phyloP scores from a whole-genome alignment of 2,888 invertebrate genomes.

The Lottia gigantea region DNA sequence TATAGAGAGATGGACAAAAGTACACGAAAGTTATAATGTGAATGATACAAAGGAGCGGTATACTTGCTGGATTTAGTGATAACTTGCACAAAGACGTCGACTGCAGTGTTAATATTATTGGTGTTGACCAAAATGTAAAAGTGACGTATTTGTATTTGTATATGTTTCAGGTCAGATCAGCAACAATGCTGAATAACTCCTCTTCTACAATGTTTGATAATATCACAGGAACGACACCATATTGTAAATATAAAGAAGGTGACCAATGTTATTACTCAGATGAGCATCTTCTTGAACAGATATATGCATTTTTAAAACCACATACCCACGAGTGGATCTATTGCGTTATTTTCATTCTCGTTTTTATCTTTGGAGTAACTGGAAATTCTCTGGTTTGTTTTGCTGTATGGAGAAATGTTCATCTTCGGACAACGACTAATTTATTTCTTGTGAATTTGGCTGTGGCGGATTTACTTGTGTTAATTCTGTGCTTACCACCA shows the following conservation, averaged over 20 bases:
- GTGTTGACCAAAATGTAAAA: no score
- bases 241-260: background rate
- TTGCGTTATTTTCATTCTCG: slow-evolving; percentile 80
- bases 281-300: slow-evolving; percentile 35
- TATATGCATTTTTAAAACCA: slow-evolving; percentile 49
- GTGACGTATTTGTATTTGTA: no score
- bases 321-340: slow-evolving; percentile 79
- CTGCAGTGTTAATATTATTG: no score
- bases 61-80: no score
- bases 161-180: no score
- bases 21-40: no score
- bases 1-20: no score
- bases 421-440: slow-evolving; percentile 93
- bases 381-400: slow-evolving; percentile 90
- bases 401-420: slow-evolving; percentile 87
- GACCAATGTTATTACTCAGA: slow-evolving; percentile 34
- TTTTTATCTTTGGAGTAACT: slow-evolving; percentile 84
- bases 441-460: slow-evolving; percentile 93
- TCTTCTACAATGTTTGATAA: no score
- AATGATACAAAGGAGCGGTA: no score
- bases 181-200: no score
- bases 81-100: no score
- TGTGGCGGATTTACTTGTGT: slow-evolving; percentile 86
- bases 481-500: slow-evolving; percentile 87
- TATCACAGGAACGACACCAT: no score